Base-by-base conservation (phyloP, 2,113 vertebrate genomes). In the Gopherus flavomarginatus region DNA sequence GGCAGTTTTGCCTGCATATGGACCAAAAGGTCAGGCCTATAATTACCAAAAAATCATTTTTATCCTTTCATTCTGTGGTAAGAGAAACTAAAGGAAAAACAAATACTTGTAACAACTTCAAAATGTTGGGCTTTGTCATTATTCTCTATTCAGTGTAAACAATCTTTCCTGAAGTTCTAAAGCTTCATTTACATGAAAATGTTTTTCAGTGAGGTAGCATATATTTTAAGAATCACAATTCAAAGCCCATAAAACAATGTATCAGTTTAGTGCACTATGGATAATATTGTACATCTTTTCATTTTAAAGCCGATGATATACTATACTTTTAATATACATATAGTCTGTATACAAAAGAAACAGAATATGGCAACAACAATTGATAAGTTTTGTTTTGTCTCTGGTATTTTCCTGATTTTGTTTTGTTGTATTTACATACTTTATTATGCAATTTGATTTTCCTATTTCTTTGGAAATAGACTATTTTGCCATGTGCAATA, bases 31-130 rank as follows among this genome's bases (percentile, higher is more conserved):
- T 94, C 86, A 93, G 83, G 84, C 50, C 29, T 91, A 26, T 90
- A 97, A 94, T 96, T 94, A 92, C 80, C 11, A 81, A 88, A 62
- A 57, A 88, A 78, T 88, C 1, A 79, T 93, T 94, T 95, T 92
- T 42, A 94, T 87, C 85, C 89, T 92, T 92, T 93, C 85, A 82
- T 88, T 91, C 49, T 90, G 90, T 84, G 77, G 90, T 75, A 42
- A 84, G 85, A 94, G n/a, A 94, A 96, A 86, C 77, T 77, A 92
- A 93, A 94, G 52, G 82, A 75, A 93, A 96, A 94, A 44, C 56
- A 97, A 96, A 97, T 90, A 90, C 89, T 86, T 96, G 87, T 90
- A 95, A 94, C 94, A 98, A 95, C 90, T 97, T 96, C 79, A 96
- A 95, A 97, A 94, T 77, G 54, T 52, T 87, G 83, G 79, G 21